These are phyloP conservation scores for Mesitornis unicolor DNA, from an alignment of 2,113 vertebrate species.

Conservation along the genomic window DNA sequence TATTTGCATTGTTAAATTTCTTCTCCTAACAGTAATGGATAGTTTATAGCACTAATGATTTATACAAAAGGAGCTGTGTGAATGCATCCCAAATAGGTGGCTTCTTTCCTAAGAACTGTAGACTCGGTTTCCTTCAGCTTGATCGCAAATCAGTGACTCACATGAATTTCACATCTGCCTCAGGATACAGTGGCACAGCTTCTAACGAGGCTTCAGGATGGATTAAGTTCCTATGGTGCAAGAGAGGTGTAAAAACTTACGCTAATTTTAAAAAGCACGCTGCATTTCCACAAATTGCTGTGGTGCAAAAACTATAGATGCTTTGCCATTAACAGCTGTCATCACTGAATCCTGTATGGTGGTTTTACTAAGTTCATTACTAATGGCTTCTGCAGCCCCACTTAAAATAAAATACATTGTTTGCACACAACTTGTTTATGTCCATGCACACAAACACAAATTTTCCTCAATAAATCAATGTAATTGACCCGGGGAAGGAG, in stretches of 20 bases:
- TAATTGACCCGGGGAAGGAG: background rate
- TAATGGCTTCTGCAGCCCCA: background rate
- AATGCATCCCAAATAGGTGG: constrained; percentile 9
- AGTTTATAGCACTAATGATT: constrained; percentile 52
- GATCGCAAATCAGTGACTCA: constrained; percentile 30
- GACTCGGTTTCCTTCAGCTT: constrained; percentile 47
- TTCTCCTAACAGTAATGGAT: constrained; percentile 48
- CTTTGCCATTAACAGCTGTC: background rate
- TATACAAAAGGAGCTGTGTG: constrained; percentile 30
- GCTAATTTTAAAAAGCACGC: background rate
- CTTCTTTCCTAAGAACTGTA: background rate
- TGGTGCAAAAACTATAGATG: background rate
- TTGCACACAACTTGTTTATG: background rate
- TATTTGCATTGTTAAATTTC: constrained; percentile 61
- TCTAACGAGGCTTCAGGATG: background rate
- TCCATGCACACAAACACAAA: background rate
- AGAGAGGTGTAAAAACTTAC: background rate
- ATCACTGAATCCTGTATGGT: background rate
- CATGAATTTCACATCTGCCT: constrained; percentile 34
- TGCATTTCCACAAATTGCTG: background rate
- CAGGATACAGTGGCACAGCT: background rate
- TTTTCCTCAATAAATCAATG: background rate
- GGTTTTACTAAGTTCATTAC: background rate
- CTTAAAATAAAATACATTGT: background rate
- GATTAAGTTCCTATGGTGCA: constrained; percentile 7